Percentiles rank a stretch among this genome's conserved stretches.
These are phyloP conservation scores for Acropternis orthonyx DNA, from an alignment of 2,797 vertebrate species.

Conservation along the genomic window DNA sequence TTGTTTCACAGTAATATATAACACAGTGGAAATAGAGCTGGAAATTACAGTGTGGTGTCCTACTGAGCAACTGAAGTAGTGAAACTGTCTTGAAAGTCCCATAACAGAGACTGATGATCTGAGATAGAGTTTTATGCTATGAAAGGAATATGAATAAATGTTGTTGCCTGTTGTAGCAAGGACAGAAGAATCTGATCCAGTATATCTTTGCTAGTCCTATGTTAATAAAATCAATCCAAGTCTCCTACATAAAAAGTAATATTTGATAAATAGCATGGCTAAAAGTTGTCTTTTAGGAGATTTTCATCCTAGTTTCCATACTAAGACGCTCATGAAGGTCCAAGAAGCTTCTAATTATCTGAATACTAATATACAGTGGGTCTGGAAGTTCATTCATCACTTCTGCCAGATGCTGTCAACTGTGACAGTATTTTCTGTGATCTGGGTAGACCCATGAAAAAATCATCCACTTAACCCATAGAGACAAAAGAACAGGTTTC, in stretches of 20 bases:
- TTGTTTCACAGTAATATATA: neutral
- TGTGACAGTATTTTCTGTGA: neutral
- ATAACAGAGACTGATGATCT: neutral
- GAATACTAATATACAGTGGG: neutral
- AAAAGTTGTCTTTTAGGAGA: neutral
- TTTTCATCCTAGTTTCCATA: neutral
- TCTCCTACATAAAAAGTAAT: neutral
- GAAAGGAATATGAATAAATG: neutral
- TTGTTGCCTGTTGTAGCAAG: neutral
- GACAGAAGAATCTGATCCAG: neutral
- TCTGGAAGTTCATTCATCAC: neutral
- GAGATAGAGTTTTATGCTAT: neutral
- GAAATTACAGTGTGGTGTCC: neutral
- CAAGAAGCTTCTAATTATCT: neutral
- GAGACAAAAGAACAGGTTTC: neutral
- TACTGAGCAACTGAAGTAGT: neutral
- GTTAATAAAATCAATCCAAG: neutral
- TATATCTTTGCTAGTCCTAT: neutral
- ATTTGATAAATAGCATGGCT: neutral
- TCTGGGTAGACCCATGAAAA: neutral
- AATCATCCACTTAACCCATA: neutral
- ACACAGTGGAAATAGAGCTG: neutral
- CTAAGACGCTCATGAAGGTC: neutral
- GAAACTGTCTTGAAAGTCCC: conserved; percentile 15
- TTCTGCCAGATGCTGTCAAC: neutral